Base-by-base conservation (phyloP, 2,113 vertebrate species). In the Capreolus pygargus region DNA sequence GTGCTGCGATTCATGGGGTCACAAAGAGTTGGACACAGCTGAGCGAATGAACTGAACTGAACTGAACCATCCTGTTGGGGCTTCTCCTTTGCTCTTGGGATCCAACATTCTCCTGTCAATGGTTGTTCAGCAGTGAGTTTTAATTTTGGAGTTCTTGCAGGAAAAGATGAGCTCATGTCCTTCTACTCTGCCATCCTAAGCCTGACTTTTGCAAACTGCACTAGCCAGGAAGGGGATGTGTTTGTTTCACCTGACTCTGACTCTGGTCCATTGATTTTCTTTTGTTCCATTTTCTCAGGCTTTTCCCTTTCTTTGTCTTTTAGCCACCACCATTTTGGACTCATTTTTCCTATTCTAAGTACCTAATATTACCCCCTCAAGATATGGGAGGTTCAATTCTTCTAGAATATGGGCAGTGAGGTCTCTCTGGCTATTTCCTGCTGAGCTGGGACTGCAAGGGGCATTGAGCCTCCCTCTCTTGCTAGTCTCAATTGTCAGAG, bases 261-360 rank as follows among this genome's bases (percentile, higher is more conserved):
- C 33, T 67, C 64, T 36, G 64, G 64, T 67, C 17, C 33, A 19
- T 36, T 4, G 64, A 67, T n/a, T 36, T 67, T 67, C 33, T 67
- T 67, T 67, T 67, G 17, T 36, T 21, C 33, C 33, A 10, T 21
- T 67, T n/a, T 36, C 0, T 0, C 1, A 1, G 64, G 64, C 64
- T 67, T 67, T 67, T 67, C 64, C 64, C 4, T 67, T 36, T 11
- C 64, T 36, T 67, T 67, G 17, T 21, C 33, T 36, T 67, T 67
- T 67, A 67, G 64, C 33, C 16, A 36, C 33, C 17, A 67, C 8
- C 8, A 67, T 21, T 36, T 67, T 67, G 17, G 33, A 36, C 64
- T 67, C 64, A 67, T 21, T 67, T 67, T 67, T 36, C 64, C 64
- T 67, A 36, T 67, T 36, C 64, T 67, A 67, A 8, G 16, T 67